Evolutionary conservation across 2,797 vertebrate genomes (phyloP), one percentile per base, ranked within the genome.

Genomic region (Ptychadena robeensis): DNA sequence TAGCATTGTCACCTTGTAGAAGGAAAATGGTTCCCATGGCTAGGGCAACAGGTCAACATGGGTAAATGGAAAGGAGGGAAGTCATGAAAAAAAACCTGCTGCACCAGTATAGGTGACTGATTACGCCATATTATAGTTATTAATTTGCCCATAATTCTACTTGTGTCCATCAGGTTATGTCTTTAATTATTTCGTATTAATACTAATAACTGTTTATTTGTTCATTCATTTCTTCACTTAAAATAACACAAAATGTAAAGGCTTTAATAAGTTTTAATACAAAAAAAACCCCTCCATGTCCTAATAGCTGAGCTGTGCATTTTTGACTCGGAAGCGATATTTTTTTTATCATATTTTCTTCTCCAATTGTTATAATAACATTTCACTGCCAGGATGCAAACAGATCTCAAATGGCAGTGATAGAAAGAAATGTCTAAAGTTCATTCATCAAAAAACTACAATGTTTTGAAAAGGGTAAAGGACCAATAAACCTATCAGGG

Each of bases 391-490:
- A 92, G 89, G 91, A 87, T 86, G 88, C 91, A 88, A 90, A 89
- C 91, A 85, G 88, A 91, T 92, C 95, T 96, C 92, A 93, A 95
- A 95, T 95, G 93, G 91, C 93, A 95, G 94, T 94, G 93, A 94
- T 95, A 94, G 87, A 91, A 95, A 96, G 95, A 92, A 93, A 91
- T 97, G 93, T 95, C 87, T 91, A 98, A 99, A 99, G 98, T 99
- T 99, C 97, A 98, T 98, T 99, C 95, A 98, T 98, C 97, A 98
- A 96, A 96, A 94, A 91, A 93, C 95, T 93, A 95, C 96, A 98
- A 97, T 96, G 98, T 97, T 97, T 98, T 98, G 99, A 99, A 99
- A 98, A 97, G 97, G 98, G 98, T 98, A 97, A 97, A 98, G 95
- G 95, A 96, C 93, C 95, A 95, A 95, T 92, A 95, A 96, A 94